These are phyloP conservation scores for Helleia helle DNA, from an alignment of 2,888 invertebrate species.

Conservation along the genomic window DNA sequence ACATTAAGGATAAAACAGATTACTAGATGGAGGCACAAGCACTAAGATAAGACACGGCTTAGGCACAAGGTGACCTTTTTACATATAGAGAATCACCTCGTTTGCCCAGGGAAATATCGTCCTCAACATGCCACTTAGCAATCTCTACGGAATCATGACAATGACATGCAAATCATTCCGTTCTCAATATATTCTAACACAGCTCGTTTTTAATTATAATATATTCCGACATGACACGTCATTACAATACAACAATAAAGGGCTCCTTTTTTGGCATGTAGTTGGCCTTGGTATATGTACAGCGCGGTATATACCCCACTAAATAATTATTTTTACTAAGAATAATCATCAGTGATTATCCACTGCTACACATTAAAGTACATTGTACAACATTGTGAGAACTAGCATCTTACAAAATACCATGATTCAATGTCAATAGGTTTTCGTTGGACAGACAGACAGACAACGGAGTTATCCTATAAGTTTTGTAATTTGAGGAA, in stretches of 20 bases:
- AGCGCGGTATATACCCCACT: not conserved
- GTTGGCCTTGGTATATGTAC: slow-evolving; percentile 33
- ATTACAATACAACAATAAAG: slow-evolving; percentile 13
- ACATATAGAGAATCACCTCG: not conserved
- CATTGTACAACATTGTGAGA: too few species aligned
- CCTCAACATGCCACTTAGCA: not conserved
- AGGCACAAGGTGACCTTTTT: too few species aligned
- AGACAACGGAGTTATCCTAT: too few species aligned
- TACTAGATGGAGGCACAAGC: too few species aligned
- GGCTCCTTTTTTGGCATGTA: slow-evolving; percentile 37
- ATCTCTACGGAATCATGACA: not conserved
- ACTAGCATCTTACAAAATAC: too few species aligned
- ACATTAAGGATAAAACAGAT: too few species aligned
- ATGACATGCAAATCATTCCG: not conserved
- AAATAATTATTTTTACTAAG: not conserved
- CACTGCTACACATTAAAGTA: too few species aligned
- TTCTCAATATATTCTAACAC: not conserved
- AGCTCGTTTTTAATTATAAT: slow-evolving; percentile 2
- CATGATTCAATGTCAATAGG: too few species aligned
- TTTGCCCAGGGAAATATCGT: not conserved
- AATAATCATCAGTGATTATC: too few species aligned
- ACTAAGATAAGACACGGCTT: too few species aligned
- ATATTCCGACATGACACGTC: slow-evolving; percentile 5
- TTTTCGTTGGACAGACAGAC: too few species aligned
- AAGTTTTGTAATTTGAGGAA: too few species aligned